A percentile compares a stretch with the other conserved stretches of the same genome.
Conservation (phyloP, 2,113 vertebrate genomes). For the Cettia cetti region DNA sequence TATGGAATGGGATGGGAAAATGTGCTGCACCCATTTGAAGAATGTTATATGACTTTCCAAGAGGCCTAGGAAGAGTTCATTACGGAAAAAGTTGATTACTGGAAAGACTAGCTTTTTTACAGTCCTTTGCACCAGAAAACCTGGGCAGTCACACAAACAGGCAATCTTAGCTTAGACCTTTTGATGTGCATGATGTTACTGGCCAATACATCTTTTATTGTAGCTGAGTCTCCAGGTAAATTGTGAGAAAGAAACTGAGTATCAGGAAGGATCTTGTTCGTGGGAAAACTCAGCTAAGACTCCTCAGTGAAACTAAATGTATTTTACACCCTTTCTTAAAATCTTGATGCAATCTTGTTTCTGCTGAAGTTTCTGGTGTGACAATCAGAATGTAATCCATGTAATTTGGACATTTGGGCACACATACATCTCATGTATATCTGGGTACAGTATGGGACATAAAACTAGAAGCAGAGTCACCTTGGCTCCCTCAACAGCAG, state of each 20-base stretch:
- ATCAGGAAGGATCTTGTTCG: neutral
- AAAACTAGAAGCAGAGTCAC: neutral
- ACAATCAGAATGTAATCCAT: neutral
- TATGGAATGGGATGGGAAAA: neutral
- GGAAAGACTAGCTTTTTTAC: neutral
- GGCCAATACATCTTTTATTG: neutral
- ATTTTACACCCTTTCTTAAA: neutral
- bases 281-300: neutral
- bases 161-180: neutral
- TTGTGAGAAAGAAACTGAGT: neutral
- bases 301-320: neutral
- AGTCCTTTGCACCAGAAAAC: neutral
- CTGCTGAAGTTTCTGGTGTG: neutral
- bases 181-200: neutral
- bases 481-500: neutral
- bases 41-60: neutral
- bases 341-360: neutral
- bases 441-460: neutral
- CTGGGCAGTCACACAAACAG: neutral
- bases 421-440: neutral
- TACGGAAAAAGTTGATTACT: neutral
- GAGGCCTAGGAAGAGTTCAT: neutral
- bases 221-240: neutral
- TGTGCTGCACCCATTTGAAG: neutral
- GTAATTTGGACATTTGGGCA: neutral